phyloP scores from a whole-genome alignment of 2,113 vertebrate species.

The Turnix velox region DNA sequence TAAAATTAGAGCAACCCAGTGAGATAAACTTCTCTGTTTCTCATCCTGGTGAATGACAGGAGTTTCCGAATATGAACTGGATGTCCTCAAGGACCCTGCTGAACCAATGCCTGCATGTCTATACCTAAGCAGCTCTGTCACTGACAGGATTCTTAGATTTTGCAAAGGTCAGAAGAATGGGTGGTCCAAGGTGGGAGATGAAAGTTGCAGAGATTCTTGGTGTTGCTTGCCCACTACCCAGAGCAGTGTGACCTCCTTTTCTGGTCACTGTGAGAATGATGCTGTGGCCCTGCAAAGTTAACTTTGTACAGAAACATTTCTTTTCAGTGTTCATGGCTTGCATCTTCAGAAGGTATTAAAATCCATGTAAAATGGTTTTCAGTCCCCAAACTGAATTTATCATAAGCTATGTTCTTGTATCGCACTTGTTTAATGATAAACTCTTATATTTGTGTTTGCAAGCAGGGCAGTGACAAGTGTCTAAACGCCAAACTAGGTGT shows the following conservation, averaged over 20 bases:
- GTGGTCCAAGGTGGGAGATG: neutral
- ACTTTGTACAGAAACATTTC: neutral
- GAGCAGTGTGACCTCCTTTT: neutral
- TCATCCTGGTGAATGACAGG: neutral
- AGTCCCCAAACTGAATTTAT: neutral
- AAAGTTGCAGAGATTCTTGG: neutral
- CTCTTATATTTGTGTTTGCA: neutral
- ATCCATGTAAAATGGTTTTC: neutral
- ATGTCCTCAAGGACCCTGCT: neutral
- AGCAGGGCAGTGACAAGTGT: neutral
- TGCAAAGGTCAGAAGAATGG: neutral
- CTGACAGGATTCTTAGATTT: neutral
- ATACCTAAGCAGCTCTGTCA: neutral
- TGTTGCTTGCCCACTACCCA: neutral
- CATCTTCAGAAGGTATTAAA: neutral
- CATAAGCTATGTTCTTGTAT: neutral
- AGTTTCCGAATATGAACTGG: neutral
- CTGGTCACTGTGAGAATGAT: neutral
- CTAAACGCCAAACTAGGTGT: neutral
- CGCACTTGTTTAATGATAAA: neutral
- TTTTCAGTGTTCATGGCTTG: neutral
- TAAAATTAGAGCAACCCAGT: neutral
- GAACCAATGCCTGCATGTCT: neutral
- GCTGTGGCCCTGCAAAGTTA: neutral
- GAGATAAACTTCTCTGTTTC: neutral